Evolutionary conservation across 1,140 invertebrate species (phyloP).

Genomic region (Asobara japonica): DNA sequence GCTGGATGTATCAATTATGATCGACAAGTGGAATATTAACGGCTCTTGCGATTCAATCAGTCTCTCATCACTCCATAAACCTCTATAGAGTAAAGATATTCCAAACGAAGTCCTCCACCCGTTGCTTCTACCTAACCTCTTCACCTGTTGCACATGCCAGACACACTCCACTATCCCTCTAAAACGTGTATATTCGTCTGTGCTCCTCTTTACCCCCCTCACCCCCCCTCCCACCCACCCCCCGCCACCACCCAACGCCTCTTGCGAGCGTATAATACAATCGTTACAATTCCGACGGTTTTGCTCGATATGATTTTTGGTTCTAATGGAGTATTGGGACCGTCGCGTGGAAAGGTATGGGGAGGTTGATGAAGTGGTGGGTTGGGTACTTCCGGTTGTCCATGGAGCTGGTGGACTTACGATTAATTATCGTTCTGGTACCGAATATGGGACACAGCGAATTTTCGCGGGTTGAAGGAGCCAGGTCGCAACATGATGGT

Average conservation of each 20-base stretch:
- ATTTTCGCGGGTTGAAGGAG: no score
- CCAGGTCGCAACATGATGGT: no score
- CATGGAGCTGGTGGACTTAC: no score
- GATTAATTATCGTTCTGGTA: no score
- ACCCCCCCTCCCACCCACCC: neutral
- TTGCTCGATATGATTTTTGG: no score
- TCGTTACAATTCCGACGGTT: slow-evolving; percentile 34
- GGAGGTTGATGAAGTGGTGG: no score
- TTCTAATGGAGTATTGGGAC: no score
- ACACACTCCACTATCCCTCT: slow-evolving; percentile 25
- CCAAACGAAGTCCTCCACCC: neutral
- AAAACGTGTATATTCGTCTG: neutral
- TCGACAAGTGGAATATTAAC: neutral
- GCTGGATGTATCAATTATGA: neutral
- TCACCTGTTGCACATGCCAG: slow-evolving; percentile 23
- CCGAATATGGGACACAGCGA: no score
- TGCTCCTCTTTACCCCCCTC: slow-evolving; percentile 41
- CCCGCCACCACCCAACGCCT: no score
- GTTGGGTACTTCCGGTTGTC: no score
- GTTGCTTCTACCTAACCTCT: neutral
- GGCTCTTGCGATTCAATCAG: neutral
- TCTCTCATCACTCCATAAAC: neutral
- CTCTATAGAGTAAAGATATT: slow-evolving; percentile 3
- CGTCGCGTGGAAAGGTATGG: no score
- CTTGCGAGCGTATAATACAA: slow-evolving; percentile 26